These are phyloP conservation scores for Vulpes lagopus DNA, from an alignment of 2,113 vertebrate genomes.

Conservation along the genomic window DNA sequence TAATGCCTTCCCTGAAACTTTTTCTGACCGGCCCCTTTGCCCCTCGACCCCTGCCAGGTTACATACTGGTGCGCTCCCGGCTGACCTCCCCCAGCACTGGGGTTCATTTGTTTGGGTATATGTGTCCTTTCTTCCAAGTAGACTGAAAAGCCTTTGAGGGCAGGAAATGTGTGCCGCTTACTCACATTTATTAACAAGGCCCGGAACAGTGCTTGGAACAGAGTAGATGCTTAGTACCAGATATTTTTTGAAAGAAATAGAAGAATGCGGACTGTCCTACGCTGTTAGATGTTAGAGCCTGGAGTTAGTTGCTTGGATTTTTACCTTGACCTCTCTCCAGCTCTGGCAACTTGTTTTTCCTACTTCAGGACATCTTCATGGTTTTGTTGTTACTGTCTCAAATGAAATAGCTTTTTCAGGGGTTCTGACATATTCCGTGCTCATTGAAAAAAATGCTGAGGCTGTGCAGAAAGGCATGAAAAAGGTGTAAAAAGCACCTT, in stretches of 20 bases:
- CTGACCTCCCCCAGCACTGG: not conserved
- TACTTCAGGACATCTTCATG: not conserved
- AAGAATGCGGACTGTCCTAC: not conserved
- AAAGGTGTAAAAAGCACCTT: slow-evolving; percentile 7
- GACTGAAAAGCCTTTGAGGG: not conserved
- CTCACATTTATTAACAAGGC: not conserved
- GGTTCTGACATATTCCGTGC: not conserved
- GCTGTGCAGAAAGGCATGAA: slow-evolving; percentile 28
- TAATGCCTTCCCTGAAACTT: not conserved
- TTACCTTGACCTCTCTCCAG: not conserved
- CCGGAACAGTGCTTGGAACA: not conserved
- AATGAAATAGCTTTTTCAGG: not conserved
- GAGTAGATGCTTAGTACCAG: not conserved
- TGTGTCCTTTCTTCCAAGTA: not conserved
- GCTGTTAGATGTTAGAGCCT: not conserved
- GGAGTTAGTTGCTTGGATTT: not conserved
- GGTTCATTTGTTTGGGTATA: slow-evolving; percentile 11
- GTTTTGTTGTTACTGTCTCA: not conserved
- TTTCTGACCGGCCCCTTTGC: not conserved
- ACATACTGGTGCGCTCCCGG: not conserved
- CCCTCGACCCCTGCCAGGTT: not conserved
- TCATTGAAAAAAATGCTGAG: not conserved
- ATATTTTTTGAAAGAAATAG: not conserved
- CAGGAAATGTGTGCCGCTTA: not conserved
- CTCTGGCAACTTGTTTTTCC: not conserved